Evolutionary conservation across 2,888 invertebrate species (phyloP), one percentile per base, ranked within the genome.

Genomic region (Drosophila neotestacea): DNA sequence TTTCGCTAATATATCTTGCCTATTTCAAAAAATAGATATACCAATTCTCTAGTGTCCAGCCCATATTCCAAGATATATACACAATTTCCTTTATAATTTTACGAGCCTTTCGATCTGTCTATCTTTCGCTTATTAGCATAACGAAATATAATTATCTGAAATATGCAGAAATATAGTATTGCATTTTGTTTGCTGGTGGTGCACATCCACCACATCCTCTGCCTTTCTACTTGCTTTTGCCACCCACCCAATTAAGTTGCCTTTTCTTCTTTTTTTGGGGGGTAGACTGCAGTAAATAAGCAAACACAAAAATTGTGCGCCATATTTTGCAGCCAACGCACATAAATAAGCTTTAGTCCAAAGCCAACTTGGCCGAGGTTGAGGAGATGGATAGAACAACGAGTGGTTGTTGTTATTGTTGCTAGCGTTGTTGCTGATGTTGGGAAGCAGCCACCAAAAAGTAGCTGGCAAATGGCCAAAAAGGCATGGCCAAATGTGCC

Each of bases 401-500:
- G 41, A 44, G 48, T 44, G 42, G 36, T 58, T 61, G 48, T 60
- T 41, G 16, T 47, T 30, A 30, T 48, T 61, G 38, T 68, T 55
- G 30, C 28, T 63, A 41, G 9, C 69, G 44, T 36, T 70, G 70
- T 30, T 48, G 56, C 22, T 60, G 51, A 65, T 62, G 67, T 77
- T 66, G 74, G 62, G 66, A 52, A 66, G 73, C 73, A 79, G 70
- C 73, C 70, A 79, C 79, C 79, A 67, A 81, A 65, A 67, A 72
- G 78, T 67, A 77, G 80, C 85, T 89, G 89, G 89, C 89, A 87
- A 73, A 41, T 78, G 75, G 82, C 89, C 89, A 89, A 90, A 84
- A 85, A 79, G 82, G 84, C 90, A 89, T 90, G 88, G 90, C 83
- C 85, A 89, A 90, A 80, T 84, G 85, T 83, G 80, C 71, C 62